Base-by-base conservation (phyloP, 1,140 invertebrate genomes). In the Drosophila repletoides region DNA sequence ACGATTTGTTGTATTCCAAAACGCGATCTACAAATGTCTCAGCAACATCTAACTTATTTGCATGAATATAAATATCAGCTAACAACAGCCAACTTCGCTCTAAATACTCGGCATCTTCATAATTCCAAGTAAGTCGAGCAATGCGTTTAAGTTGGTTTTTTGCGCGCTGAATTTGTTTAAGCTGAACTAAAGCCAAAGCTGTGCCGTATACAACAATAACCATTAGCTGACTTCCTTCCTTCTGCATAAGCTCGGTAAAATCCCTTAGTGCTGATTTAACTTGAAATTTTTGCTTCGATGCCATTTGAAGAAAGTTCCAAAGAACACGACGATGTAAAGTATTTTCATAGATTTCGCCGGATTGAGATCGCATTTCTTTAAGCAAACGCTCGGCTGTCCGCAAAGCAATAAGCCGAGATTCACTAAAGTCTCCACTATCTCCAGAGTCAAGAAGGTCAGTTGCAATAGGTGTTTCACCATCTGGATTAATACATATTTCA, bases 41-140 rank as follows among this genome's bases (percentile, higher is more conserved):
- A 0, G 97, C 96, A 45, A 97, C 93, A 40, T 99, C 97, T 73
- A 94, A 94, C 90, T 98, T 97, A 10, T 93, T 94, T 17, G 95
- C 94, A 89, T 96, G 95, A 19, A 98, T 94, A 89, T 98, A 98
- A 70, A 97, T 95, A 66, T 98, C 97, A 0, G 97, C 95, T 10
- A 98, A 91, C 3, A 99, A 91, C 3, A 99, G 87, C 98, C 98
- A 99, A 89, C 96, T 96, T 63, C 95, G 94, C 91, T 99, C 98
- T 29, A 99, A 91, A 88, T 98, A 98, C 84, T 99, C 97, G 0
- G 97, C 97, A 83, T 99, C 97, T 90, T 97, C 96, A 63, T 97
- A 96, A 7, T 94, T 97, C 98, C 98, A 99, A 1, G 92, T 91
- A 53, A 94, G 94, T 79, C 97, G 97, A 2, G 94, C 93, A 7